Conservation (phyloP, 2,797 vertebrate genomes). For the Phataginus tricuspis region DNA sequence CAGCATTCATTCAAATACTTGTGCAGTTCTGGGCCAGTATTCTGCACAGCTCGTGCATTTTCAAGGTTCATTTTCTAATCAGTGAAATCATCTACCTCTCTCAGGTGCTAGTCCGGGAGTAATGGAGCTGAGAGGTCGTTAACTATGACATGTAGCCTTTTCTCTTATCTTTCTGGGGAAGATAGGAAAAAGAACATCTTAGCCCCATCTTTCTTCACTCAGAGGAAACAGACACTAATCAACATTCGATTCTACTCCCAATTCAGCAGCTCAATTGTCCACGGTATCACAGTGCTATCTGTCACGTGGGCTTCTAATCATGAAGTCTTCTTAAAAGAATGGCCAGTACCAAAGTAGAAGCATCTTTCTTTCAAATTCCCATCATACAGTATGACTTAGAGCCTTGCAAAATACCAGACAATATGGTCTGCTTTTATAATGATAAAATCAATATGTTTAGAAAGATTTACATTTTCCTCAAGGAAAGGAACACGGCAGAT, state of each 20-base stretch:
- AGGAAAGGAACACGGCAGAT: conserved; percentile 50
- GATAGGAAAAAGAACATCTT: conserved; percentile 66
- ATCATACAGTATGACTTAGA: conserved; percentile 42
- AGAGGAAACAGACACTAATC: conserved; percentile 73
- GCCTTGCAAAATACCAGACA: conserved; percentile 26
- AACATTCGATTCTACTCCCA: conserved; percentile 59
- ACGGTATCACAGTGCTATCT: conserved; percentile 62
- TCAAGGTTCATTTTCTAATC: conserved; percentile 82
- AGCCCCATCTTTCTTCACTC: conserved; percentile 62
- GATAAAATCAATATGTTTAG: conserved; percentile 61
- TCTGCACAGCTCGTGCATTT: conserved; percentile 76
- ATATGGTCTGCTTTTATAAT: conserved; percentile 53
- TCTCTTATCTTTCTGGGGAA: conserved; percentile 69
- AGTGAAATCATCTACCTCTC: conserved; percentile 77
- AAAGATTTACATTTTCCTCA: conserved; percentile 72
- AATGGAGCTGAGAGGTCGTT: conserved; percentile 70
- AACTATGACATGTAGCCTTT: conserved; percentile 67
- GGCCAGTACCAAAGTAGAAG: conserved; percentile 44
- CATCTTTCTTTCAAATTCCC: conserved; percentile 66
- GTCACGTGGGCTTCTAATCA: conserved; percentile 67
- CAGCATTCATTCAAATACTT: conserved; percentile 74
- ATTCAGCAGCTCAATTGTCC: conserved; percentile 65
- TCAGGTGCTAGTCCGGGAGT: conserved; percentile 71
- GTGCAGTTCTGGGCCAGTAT: conserved; percentile 66
- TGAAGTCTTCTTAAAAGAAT: conserved; percentile 64